Base-by-base conservation (phyloP, 2,888 invertebrate species). In the Scaptomyza cyrtandrae region DNA sequence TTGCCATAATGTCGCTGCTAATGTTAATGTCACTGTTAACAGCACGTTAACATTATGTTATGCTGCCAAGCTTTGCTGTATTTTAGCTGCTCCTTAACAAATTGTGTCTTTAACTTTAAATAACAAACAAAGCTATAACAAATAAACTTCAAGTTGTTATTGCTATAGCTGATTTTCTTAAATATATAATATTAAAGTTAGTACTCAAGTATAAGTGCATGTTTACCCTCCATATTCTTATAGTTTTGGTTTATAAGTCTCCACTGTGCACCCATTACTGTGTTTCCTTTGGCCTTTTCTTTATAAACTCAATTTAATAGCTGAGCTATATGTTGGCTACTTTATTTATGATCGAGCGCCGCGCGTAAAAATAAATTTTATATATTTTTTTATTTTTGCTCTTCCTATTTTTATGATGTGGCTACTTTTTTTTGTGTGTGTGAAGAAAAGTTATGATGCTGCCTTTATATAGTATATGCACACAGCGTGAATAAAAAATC, bases 211-310 rank as follows among this genome's bases (percentile, higher is more conserved):
- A 33, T 33, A 5, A n/a, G 14, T 46, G n/a, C 5, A 37, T 59
- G 41, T 77, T 88, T 86, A 90, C 90, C 90, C 75, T 90, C 90
- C 77, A 90, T 68, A 71, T 90, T 89, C 63, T 90, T 90, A 76
- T 90, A 90, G 76, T 87, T 91, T 58, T 61, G 71, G 74, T 90
- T 90, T 64, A 90, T 91, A 71, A 73, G 50, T 65, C 86, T 90
- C 90, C 90, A 90, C 85, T 90, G 88, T 67, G 89, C 75, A 57
- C 80, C 90, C 90, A 90, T 90, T 41, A 31, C n/a, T 70, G 29
- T 43, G 41, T 37, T 33, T 58, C 10, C 33, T 48, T 62, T 33
- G 9, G 41, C n/a, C 39, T 59, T 46, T 52, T 48, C 13, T 49
- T 31, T 61, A 55, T 58, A 24, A 58, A 73, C 46, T 61, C 31